A percentile compares a stretch with the other conserved stretches of the same genome.
Conservation (phyloP, 1,140 invertebrate genomes). For the Araneus ventricosus region DNA sequence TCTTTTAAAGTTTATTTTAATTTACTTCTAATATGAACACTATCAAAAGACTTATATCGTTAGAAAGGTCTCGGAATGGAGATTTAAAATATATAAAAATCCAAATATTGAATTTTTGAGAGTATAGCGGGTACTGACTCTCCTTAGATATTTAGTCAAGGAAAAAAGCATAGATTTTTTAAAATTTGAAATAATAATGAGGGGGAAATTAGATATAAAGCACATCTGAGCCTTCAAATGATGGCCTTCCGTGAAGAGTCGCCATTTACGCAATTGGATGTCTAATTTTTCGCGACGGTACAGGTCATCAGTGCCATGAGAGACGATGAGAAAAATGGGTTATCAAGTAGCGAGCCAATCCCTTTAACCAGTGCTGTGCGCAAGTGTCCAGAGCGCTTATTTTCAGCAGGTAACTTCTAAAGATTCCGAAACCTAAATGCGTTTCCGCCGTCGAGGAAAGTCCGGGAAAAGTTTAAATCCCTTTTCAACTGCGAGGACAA, state of each 20-base stretch:
- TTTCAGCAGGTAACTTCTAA: slow-evolving; percentile 48
- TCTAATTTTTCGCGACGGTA: not conserved
- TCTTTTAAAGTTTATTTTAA: too few relatives aligned
- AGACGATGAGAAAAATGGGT: slow-evolving; percentile 21
- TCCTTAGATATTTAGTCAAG: too few relatives aligned
- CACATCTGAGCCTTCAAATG: too few relatives aligned
- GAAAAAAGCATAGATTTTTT: too few relatives aligned
- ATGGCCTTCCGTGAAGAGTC: not conserved
- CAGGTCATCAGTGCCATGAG: slow-evolving; percentile 1
- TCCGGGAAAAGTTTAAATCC: slow-evolving; percentile 71
- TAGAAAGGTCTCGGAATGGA: too few relatives aligned
- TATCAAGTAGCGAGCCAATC: not conserved
- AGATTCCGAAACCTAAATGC: slow-evolving; percentile 36
- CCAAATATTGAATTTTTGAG: too few relatives aligned
- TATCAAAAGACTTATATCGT: too few relatives aligned
- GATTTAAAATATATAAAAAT: too few relatives aligned
- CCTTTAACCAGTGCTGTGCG: not conserved
- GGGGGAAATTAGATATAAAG: too few relatives aligned
- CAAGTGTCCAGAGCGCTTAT: slow-evolving; percentile 38
- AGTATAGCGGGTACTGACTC: too few relatives aligned
- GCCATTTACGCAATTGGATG: not conserved
- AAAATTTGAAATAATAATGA: too few relatives aligned
- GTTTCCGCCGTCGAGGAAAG: slow-evolving; percentile 24
- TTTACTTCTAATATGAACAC: too few relatives aligned
- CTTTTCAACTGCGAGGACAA: slow-evolving; percentile 70